Evolutionary conservation across 1,140 invertebrate genomes (phyloP), one percentile per base, ranked within the genome.

Genomic region (Orius laevigatus): DNA sequence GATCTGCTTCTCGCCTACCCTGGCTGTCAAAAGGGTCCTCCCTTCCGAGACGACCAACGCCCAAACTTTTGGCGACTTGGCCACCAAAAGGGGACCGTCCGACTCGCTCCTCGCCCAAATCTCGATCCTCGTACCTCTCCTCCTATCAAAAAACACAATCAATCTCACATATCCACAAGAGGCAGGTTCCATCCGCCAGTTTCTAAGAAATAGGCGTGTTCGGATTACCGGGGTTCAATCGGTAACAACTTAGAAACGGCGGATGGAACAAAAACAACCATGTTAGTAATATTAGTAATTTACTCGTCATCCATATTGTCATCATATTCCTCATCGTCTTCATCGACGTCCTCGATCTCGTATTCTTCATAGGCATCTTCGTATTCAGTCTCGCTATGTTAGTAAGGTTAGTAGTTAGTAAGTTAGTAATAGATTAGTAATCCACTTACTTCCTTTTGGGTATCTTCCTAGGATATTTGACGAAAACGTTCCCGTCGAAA

Each of bases 111-210:
- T n/a, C n/a, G 32, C 32, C 43, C 43, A 45, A 18, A 45, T 20
- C 11, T 33, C 59, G 35, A 48, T 49, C 10, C 61, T 45, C 5
- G 68, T 62, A 58, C 64, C 33, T 58, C 48, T 47, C 67, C 65
- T 14, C 72, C 73, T 56, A 70, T 6, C 12, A 18, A 42, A 3
- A 38, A 38, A 4, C n/a, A 12, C 10, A 38, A 3, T n/a, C 11
- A 5, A 38, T 38, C 36, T n/a, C 36, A 16, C 3, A 12, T 5
- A 38, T n/a, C 5, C n/a, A n/a, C n/a, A n/a, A n/a, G n/a, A n/a
- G n/a, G n/a, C n/a, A n/a, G n/a, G n/a, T n/a, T n/a, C n/a, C n/a
- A n/a, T n/a, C n/a, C n/a, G n/a, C n/a, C n/a, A n/a, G n/a, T n/a
- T n/a, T n/a, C n/a, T n/a, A n/a, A n/a, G n/a, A n/a, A n/a, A n/a